Evolutionary conservation across 2,797 vertebrate genomes (phyloP).

Genomic region (Microctenopoma steveboyesi): DNA sequence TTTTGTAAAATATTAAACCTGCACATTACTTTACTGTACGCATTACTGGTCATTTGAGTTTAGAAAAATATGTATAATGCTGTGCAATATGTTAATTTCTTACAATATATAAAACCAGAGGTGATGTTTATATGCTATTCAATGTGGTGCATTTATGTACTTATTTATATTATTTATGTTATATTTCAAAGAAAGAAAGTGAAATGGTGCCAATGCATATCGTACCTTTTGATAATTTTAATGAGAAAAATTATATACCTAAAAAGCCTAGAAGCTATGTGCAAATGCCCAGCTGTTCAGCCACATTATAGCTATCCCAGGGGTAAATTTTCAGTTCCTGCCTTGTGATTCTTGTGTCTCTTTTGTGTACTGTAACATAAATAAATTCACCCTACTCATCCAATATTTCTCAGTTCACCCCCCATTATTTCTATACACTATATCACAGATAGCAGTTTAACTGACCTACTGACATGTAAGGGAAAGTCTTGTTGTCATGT

Average conservation of each 20-base stretch:
- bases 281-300: slow-evolving; percentile 15
- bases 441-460: neutral
- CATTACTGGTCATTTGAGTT: neutral
- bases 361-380: slow-evolving; percentile 1
- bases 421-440: neutral
- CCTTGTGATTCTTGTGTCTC: neutral
- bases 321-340: neutral
- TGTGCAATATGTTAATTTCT: neutral
- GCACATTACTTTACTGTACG: neutral
- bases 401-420: slow-evolving; percentile 1
- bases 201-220: neutral
- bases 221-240: slow-evolving; percentile 20
- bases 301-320: neutral
- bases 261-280: slow-evolving; percentile 2
- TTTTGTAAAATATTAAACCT: neutral
- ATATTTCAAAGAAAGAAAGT: too few species aligned
- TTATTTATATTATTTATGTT: too few species aligned
- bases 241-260: slow-evolving; percentile 6
- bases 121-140: neutral
- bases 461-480: neutral
- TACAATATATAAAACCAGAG: neutral
- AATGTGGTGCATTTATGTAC: neutral
- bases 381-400: slow-evolving; percentile 10
- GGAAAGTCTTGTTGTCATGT: neutral
- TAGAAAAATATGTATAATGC: neutral